Evolutionary conservation across 2,888 invertebrate genomes (phyloP).

Genomic region (Polydesmus complanatus): DNA sequence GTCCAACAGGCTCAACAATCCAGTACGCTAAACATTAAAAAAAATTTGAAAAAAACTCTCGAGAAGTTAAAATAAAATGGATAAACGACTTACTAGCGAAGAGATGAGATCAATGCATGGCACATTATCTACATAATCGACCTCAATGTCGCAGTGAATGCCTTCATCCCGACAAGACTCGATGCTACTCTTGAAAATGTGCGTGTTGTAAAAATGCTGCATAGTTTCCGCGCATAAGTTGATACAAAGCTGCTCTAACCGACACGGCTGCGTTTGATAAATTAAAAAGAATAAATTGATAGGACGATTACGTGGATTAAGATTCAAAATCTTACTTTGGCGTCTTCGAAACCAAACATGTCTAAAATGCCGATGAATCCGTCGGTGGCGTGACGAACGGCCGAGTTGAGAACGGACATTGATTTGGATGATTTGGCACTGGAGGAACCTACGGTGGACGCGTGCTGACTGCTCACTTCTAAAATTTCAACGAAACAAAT

Average conservation of each 20-base stretch:
- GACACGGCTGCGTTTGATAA: slow-evolving; percentile 49
- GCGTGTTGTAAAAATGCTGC: slow-evolving; percentile 96
- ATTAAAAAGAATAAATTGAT: slow-evolving; percentile 8
- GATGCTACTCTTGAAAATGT: slow-evolving; percentile 85
- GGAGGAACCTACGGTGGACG: slow-evolving; percentile 63
- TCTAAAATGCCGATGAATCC: slow-evolving; percentile 91
- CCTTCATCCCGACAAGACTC: slow-evolving; percentile 90
- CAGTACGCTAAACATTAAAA: slow-evolving; percentile 49
- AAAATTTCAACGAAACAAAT: not conserved
- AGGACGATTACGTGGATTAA: not conserved
- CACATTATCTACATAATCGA: slow-evolving; percentile 88
- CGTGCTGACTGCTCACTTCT: slow-evolving; percentile 61
- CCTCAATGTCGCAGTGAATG: slow-evolving; percentile 73
- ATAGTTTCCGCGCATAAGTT: slow-evolving; percentile 92
- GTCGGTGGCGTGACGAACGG: slow-evolving; percentile 81
- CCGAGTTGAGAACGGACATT: slow-evolving; percentile 82
- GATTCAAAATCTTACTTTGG: slow-evolving; percentile 39
- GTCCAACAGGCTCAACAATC: slow-evolving; percentile 79
- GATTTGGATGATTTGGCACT: slow-evolving; percentile 59
- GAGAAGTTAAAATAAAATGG: not conserved
- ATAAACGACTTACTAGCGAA: slow-evolving; percentile 47
- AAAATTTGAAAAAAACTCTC: not conserved
- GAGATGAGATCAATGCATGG: slow-evolving; percentile 92
- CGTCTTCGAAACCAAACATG: slow-evolving; percentile 94
- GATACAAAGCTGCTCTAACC: slow-evolving; percentile 83